Base-by-base conservation (phyloP, 1,140 invertebrate species). In the Euwallacea fornicatus region DNA sequence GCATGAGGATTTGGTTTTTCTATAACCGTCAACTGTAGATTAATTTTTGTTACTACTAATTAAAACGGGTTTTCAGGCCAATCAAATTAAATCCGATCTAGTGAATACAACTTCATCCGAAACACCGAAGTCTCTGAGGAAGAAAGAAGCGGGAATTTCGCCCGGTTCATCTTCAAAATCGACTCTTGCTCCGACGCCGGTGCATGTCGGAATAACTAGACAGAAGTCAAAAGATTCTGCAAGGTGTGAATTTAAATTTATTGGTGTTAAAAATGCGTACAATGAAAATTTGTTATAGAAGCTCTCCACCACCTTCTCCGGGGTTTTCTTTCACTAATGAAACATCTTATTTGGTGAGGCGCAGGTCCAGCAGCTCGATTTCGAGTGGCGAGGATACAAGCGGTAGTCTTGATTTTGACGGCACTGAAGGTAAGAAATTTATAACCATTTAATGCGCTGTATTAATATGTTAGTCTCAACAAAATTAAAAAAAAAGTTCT, bases 361-460 rank as follows among this genome's bases (percentile, higher is more conserved):
- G 91, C 58, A 91, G 93, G 77, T 93, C 92, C 0, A 92, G 91
- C 63, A 93, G 91, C 78, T 93, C 91, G 10, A 92, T 90, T 80
- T 93, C 91, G 0, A 92, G 91, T 79, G 86, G 87, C 61, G 77
- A 42, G 7, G 64, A 53, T 42, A 69, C 67, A 11, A 59, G 67
- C 0, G 61, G 59, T 3, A 67, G 71, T 21, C 9, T 61, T 8
- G 78, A 78, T 13, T 64, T 79, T 15, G 46, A 69, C 53, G 78
- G 79, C 61, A 46, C 11, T 15, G 60, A 78, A 70, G 74, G 66
- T 70, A 73, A 58, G 78, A 74, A 6, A 56, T 54, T 42, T 42
- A 0, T 13, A 33, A 33, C 21, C 4, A 33, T 33, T 33, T 33
- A 33, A 4, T 33, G 21, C 21, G 4, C 21, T 4, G 21, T 2